Evolutionary conservation across 2,888 invertebrate species (phyloP), one percentile per base, ranked within the genome.

Genomic region (Ceramica pisi): DNA sequence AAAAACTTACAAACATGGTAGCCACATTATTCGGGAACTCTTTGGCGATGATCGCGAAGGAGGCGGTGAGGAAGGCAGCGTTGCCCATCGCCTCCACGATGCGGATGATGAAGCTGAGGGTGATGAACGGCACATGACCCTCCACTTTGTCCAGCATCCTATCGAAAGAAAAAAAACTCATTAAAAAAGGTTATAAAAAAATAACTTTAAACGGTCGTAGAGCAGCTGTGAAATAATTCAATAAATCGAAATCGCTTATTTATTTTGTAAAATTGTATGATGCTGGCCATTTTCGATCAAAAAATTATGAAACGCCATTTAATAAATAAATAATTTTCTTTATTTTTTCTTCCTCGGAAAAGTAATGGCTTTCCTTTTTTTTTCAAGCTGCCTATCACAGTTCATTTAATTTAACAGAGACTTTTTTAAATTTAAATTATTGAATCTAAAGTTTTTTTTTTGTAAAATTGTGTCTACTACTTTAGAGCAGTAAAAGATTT

Each of bases 1-100:
- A 21, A 31, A 0, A 35, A 97, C 97, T 97, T 94, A 98, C 98
- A 95, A 98, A 98, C 87, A 98, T 98, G 9, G 97, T 98, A 0
- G 98, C 98, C 0, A 98, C 97, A 88, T 98, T 98, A 78, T 98
- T 96, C 0, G 98, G 98, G 93, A 99, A 99, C 93, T 98, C 98
- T 91, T 97, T 97, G 57, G 98, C 98, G 80, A 98, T 98, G 84
- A 98, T 98, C 2, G 98, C 98, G 91, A 98, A 98, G 83, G 98
- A 98, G 0, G 98, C 98, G 0, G 98, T 98, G 50, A 98, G 96
- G 92, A 98, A 98, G 16, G 98, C 98, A 0, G 98, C 98, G 88
- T 98, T 98, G 23, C 98, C 98, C 94, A 98, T 95, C 0, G 98
- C 98, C 90, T 98, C 98, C 55, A 98, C 93, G 73, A 98, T 98